Percentiles rank a stretch among this genome's conserved stretches.
Evolutionary conservation across 23 tunicate genomes (phyloP).

Genomic region (Trididemnum miniatum): DNA sequence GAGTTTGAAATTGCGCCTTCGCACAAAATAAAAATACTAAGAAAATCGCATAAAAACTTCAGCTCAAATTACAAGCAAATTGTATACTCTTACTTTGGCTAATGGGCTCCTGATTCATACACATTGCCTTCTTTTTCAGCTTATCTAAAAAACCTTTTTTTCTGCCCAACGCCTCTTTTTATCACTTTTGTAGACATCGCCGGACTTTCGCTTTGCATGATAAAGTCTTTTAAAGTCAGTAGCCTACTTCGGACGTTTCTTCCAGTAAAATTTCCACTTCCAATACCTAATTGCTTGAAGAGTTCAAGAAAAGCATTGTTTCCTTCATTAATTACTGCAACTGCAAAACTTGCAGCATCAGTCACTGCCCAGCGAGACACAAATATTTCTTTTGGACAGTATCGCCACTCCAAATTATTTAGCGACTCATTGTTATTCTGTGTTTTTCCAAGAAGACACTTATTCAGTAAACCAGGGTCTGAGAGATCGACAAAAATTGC

Average conservation of each 20-base stretch:
- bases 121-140: constrained; percentile 12
- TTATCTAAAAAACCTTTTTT: not conserved
- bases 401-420: not conserved
- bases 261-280: not conserved
- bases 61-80: constrained; percentile 43
- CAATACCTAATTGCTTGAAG: not conserved
- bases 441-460: constrained; percentile 5
- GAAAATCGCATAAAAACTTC: no score
- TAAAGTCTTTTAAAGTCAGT: not conserved
- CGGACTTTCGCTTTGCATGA: constrained; percentile 6
- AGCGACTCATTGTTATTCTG: constrained; percentile 14
- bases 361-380: not conserved
- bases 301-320: constrained; percentile 1
- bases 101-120: constrained; percentile 4
- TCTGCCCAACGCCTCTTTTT: not conserved
- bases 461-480: not conserved
- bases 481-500: not conserved
- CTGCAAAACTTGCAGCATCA: constrained; percentile 1
- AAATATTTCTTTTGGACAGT: not conserved
- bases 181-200: not conserved
- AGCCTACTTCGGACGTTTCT: not conserved
- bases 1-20: no score
- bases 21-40: no score
- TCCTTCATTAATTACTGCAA: not conserved
- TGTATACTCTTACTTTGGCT: not conserved